Base-by-base conservation (phyloP, 1,140 invertebrate genomes). In the Pachyrhynchus sulphureomaculatus region DNA sequence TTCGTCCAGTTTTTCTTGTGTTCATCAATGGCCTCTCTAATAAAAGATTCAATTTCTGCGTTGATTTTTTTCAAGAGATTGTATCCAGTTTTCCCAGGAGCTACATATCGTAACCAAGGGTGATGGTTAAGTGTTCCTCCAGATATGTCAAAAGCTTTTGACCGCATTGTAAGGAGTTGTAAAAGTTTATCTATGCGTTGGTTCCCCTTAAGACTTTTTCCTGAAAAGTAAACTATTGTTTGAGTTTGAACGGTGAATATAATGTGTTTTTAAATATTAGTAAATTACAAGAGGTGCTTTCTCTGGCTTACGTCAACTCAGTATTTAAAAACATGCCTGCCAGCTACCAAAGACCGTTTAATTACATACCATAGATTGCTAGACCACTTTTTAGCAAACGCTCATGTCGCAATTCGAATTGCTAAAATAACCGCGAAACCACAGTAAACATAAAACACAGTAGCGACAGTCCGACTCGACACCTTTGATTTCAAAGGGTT, bases 61-160 rank as follows among this genome's bases (percentile, higher is more conserved):
- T 23, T 82, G 69, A 36, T 78, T 77, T 2, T 63, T 62, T 58
- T 72, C 69, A 26, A 41, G 10, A 82, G 72, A 1, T 79, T 82
- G 67, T 84, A 88, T 9, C 86, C 86, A 10, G 77, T 81, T 2
- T 75, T 56, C 61, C 81, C 74, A 1, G 86, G 87, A 2, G 81
- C 77, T 2, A 89, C 29, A 67, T 81, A 82, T 47, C 86, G 77
- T 1, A 88, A 52, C 61, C 85, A 82, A 0, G 88, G 87, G 68
- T 88, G 68, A 63, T 86, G 83, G 29, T 84, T 88, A 4, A 90
- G 66, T 0, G 86, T 58, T 1, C 87, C 87, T 17, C 88, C 88
- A 29, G 85, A 81, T 72, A 84, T 84, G 64, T 89, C 85, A 12
- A 80, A 77, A 2, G 82, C 66, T 67, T 80, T 80, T 63, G 89